A percentile compares a stretch with the other conserved stretches of the same genome.
phyloP scores from a whole-genome alignment of 2,113 vertebrate genomes.

The Oncorhynchus masou region DNA sequence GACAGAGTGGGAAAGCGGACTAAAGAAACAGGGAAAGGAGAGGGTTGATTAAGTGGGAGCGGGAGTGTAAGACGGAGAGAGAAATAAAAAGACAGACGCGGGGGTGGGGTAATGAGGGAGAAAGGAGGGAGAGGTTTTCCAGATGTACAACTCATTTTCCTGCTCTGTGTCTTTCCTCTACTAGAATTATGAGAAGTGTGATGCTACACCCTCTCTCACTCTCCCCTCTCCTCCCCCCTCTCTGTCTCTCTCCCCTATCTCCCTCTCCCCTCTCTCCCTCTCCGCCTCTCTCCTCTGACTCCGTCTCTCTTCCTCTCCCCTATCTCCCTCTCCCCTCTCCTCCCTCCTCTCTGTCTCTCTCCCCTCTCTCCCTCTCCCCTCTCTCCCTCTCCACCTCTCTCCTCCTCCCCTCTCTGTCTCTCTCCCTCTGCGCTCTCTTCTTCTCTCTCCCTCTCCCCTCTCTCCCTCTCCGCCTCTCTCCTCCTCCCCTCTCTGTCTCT shows the following conservation, averaged over 20 bases:
- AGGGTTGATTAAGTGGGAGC: too few species aligned
- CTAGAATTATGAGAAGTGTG: not conserved
- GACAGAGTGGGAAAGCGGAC: not conserved
- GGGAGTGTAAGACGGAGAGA: not conserved
- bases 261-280: too few species aligned
- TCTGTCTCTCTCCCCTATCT: too few species aligned
- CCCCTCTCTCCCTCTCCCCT: too few species aligned
- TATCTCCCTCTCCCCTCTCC: not conserved
- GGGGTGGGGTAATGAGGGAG: not conserved
- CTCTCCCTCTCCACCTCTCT: too few species aligned
- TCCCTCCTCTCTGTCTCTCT: not conserved
- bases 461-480: too few species aligned
- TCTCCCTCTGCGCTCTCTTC: too few species aligned
- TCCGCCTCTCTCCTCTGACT: too few species aligned
- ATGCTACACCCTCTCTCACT: not conserved
- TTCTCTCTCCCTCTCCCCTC: too few species aligned
- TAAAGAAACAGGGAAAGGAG: not conserved
- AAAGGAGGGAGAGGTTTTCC: slow-evolving; percentile 22
- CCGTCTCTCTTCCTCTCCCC: fast-evolving
- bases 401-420: too few species aligned
- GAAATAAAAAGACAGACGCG: slow-evolving; percentile 1
- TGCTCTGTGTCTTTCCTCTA: not conserved
- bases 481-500: too few species aligned
- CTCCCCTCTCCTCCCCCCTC: not conserved
- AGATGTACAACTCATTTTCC: slow-evolving; percentile 33